phyloP scores from a whole-genome alignment of 1,140 invertebrate species.

The Acyrthosiphon pisum region DNA sequence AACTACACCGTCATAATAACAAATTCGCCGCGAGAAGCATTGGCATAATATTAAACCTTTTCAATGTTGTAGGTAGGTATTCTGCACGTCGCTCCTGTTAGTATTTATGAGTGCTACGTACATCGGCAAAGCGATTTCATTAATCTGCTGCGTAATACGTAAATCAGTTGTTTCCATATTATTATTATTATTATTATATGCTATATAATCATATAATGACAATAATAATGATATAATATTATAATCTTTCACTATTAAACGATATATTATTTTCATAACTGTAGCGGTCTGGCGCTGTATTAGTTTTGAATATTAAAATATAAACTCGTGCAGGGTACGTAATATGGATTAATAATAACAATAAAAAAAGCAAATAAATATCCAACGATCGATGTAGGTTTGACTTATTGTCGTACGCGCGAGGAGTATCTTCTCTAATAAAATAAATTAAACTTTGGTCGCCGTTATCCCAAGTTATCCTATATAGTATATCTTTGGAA shows the following conservation, averaged over 20 bases:
- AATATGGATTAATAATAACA: background rate
- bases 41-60: background rate
- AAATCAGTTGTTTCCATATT: background rate
- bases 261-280: background rate
- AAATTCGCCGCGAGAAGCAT: background rate
- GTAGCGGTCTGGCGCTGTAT: background rate
- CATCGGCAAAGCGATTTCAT: background rate
- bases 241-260: background rate
- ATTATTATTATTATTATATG: background rate
- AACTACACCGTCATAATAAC: no score
- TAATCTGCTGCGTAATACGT: background rate
- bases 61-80: background rate
- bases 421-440: background rate
- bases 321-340: background rate
- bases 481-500: conserved; percentile 4
- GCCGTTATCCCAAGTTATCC: background rate
- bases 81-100: no score
- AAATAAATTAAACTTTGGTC: conserved; percentile 23
- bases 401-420: background rate
- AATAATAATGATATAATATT: no score
- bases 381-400: background rate
- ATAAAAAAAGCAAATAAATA: background rate
- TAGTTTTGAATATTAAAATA: background rate
- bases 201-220: background rate
- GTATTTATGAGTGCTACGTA: background rate